Base-by-base conservation (phyloP, 2,797 vertebrate genomes). In the Rhinophrynus dorsalis region DNA sequence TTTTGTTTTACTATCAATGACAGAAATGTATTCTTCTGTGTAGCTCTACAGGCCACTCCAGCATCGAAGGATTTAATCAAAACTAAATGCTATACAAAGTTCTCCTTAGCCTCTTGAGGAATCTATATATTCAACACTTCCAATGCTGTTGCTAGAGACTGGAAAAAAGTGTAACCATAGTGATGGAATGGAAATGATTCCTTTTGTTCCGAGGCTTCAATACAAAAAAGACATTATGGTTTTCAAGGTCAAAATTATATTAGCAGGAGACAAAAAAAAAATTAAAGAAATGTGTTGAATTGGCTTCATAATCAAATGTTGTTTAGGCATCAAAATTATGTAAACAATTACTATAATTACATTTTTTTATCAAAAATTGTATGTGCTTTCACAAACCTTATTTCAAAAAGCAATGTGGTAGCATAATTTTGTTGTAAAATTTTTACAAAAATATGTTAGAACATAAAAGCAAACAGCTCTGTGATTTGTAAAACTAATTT, bases 221-320 rank as follows among this genome's bases (percentile, higher is more conserved):
- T 88, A 86, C 88, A 84, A 82, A 87, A 85, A 83, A 87, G 85
- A 87, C 82, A 84, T 76, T 87, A 86, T 76, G 1, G 0, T 83
- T 90, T 90, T 88, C 89, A 90, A 90, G 90, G 89, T 91, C 89
- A 91, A 85, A 88, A 84, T 88, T 86, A 85, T 80, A 87, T 87
- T 88, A 85, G 77, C 74, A 83, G 82, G 77, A 85, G 80, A 88
- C 83, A 86, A 88, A 87, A 89, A 88, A 5, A 61, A 89, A 87
- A 57, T 84, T 84, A 86, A 88, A 80, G 81, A 88, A 83, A 82
- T 84, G 60, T 85, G 84, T 85, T 86, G 82, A 80, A 78, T 83
- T 84, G 83, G 82, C 81, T 87, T 81, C 77, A 87, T 86, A 86
- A 86, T 73, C 79, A 86, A 83, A 89, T 89, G 88, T 47, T 4